Evolutionary conservation across 2,113 vertebrate species (phyloP).

Genomic region (Boleophthalmus pectinirostris): DNA sequence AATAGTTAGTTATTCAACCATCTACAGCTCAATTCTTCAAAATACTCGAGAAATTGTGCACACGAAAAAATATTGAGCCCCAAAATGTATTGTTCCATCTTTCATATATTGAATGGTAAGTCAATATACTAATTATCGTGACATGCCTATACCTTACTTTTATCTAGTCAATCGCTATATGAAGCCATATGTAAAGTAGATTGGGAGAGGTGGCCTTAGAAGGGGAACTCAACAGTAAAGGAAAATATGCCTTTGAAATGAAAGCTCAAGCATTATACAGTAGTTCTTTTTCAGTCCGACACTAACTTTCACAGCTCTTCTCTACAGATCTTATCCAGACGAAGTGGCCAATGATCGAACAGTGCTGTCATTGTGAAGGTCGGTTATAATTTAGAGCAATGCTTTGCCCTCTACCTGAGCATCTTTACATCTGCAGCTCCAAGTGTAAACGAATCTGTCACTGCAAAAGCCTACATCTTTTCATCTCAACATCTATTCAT

Average conservation of each 20-base stretch:
- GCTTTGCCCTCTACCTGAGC: conserved; percentile 29
- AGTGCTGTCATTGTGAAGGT: conserved; percentile 34
- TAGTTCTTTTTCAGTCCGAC: not conserved
- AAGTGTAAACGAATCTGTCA: conserved; percentile 31
- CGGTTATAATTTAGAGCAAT: conserved; percentile 20
- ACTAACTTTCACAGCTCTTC: conserved; percentile 1
- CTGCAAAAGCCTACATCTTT: conserved; percentile 36
- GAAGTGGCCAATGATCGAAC: conserved; percentile 24
- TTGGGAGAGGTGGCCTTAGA: not conserved
- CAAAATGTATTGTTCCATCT: no score
- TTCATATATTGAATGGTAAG: no score
- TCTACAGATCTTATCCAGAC: conserved; percentile 14
- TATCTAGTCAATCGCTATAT: no score
- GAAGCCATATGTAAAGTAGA: not conserved
- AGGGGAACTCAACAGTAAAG: not conserved
- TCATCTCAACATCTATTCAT: conserved; percentile 37
- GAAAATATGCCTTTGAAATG: not conserved
- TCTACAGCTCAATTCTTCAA: no score
- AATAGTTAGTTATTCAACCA: no score
- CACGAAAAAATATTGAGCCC: no score
- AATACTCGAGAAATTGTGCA: no score
- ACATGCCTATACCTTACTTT: no score
- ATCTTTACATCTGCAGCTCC: conserved; percentile 25
- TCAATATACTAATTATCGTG: no score
- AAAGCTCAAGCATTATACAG: not conserved